A percentile compares a stretch with the other conserved stretches of the same genome.
phyloP scores from a whole-genome alignment of 2,888 invertebrate genomes.

The Crematogaster levior region DNA sequence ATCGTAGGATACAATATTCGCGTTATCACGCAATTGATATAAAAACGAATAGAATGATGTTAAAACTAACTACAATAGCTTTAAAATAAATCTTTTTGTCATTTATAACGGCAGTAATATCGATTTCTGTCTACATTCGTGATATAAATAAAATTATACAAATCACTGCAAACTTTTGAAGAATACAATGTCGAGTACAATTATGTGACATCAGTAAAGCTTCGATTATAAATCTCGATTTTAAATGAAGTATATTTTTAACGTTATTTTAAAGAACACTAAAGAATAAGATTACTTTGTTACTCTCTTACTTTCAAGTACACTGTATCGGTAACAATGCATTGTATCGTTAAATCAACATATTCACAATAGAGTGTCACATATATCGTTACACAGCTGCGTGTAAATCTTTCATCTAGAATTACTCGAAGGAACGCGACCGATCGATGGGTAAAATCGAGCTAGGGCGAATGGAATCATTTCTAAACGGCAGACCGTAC shows the following conservation, averaged over 20 bases:
- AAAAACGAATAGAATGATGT: not conserved
- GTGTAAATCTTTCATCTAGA: slow-evolving; percentile 23
- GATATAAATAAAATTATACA: not conserved
- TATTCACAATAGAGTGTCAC: slow-evolving; percentile 39
- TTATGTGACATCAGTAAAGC: not conserved
- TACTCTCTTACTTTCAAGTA: not conserved
- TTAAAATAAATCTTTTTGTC: not conserved
- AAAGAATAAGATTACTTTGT: not conserved
- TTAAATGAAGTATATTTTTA: not conserved
- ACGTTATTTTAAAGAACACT: not conserved
- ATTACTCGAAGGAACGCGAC: slow-evolving; percentile 31
- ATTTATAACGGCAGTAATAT: not conserved
- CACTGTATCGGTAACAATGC: not conserved
- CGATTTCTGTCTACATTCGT: not conserved
- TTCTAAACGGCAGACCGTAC: slow-evolving; percentile 17
- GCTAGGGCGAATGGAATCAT: slow-evolving; percentile 34
- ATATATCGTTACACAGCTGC: not conserved
- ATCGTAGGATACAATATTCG: not conserved
- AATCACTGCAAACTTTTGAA: not conserved
- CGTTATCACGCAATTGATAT: not conserved
- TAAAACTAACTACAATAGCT: not conserved
- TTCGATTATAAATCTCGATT: not conserved
- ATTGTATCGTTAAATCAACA: slow-evolving; percentile 2
- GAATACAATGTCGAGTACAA: not conserved
- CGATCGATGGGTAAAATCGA: slow-evolving; percentile 64